Evolutionary conservation across 2,888 invertebrate genomes (phyloP), one percentile per base, ranked within the genome.

Genomic region (Drosophila setosimentum): DNA sequence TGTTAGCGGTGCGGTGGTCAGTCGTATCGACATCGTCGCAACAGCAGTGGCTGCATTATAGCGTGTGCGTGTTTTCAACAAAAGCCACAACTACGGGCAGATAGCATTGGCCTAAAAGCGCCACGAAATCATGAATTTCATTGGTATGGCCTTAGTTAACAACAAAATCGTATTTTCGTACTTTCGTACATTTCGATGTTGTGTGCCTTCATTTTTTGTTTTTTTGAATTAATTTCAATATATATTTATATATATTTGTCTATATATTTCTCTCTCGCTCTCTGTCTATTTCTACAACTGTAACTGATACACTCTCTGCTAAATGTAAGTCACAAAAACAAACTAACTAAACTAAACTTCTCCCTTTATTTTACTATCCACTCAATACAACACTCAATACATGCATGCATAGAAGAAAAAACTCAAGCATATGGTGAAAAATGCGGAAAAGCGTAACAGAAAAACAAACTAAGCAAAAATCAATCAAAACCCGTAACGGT

Each of bases 51-150:
- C 81, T 70, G 77, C 77, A 71, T 65, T 70, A 70, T 37, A 55
- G 27, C 55, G 55, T 55, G 55, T 59, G 24, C 53, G 54, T 65
- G 71, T 67, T 59, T 54, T 32, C 32, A 62, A 27, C 55, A 58
- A 62, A 74, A 77, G 68, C 83, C 83, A 58, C 71, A 77, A 86
- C 59, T 76, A 91, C 91, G 91, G 92, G 91, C 91, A 93, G 93
- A 91, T 93, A 93, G 93, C 93, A 92, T 91, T 91, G 89, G 92
- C 91, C 90, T 92, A 88, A 92, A 90, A 92, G 93, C 93, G 93
- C 92, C 93, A 91, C 91, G 92, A 93, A 93, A 92, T 92, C 87
- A 93, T 93, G 93, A 93, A 93, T 93, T 93, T 93, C 93, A 93
- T 93, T 92, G 93, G 93, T 93, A 93, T 91, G 93, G 35, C 24